Percentiles rank a stretch among this genome's conserved stretches.
phyloP scores from a whole-genome alignment of 1,140 invertebrate genomes.

The Oedothorax gibbosus region DNA sequence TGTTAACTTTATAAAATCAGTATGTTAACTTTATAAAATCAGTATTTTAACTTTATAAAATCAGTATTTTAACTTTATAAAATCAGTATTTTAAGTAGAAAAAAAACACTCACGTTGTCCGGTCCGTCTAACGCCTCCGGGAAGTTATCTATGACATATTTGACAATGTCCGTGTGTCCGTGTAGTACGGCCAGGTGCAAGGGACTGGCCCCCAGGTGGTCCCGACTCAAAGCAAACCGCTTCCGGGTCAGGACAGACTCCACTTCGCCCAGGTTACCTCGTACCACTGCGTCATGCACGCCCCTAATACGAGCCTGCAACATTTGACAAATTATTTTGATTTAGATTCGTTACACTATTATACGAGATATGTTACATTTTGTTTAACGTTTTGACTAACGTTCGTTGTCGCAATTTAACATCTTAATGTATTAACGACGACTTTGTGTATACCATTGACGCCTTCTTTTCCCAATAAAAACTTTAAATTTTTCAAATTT shows the following conservation, averaged over 20 bases:
- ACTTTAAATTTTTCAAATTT: too few relatives aligned
- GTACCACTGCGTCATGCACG: conserved; percentile 85
- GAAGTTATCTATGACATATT: conserved; percentile 64
- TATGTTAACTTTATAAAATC: too few relatives aligned
- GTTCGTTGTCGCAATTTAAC: not conserved
- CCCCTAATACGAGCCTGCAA: conserved; percentile 86
- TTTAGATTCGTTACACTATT: too few relatives aligned
- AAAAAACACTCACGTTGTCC: conserved; percentile 77
- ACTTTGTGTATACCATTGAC: too few relatives aligned
- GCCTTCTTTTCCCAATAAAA: too few relatives aligned
- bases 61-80: not conserved
- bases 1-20: too few relatives aligned
- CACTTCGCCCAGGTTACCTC: conserved; percentile 85
- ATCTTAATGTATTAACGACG: too few relatives aligned
- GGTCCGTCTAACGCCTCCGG: conserved; percentile 76
- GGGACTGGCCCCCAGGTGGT: conserved; percentile 88
- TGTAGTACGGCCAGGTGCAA: conserved; percentile 93
- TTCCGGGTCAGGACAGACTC: conserved; percentile 88
- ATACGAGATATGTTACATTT: too few relatives aligned
- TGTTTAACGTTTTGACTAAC: not conserved
- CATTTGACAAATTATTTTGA: not conserved
- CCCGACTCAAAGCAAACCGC: conserved; percentile 89
- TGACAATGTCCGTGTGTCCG: conserved; percentile 92
- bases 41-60: too few relatives aligned
- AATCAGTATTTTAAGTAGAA: not conserved